Conservation (phyloP, 2,888 invertebrate species). For the Hemithea aestivaria region DNA sequence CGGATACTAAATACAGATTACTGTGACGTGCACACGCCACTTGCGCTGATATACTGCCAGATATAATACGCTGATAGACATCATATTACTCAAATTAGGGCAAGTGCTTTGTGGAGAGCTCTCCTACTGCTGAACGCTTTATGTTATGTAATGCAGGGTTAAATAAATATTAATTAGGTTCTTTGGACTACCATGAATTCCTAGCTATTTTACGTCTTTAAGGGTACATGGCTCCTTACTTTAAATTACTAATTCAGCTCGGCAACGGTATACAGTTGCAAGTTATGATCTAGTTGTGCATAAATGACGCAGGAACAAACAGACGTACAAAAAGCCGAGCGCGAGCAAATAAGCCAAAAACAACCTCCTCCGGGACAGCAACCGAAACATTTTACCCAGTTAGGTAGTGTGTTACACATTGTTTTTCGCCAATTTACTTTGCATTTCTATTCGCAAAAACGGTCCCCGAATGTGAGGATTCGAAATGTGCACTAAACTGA, state of each 20-base stretch:
- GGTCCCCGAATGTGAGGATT: slow-evolving; percentile 3
- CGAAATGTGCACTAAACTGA: slow-evolving; percentile 2
- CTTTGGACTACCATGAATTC: too few species aligned
- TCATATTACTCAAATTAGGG: too few species aligned
- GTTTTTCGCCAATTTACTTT: slow-evolving; percentile 31
- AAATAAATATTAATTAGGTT: too few species aligned
- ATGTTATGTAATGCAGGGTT: too few species aligned
- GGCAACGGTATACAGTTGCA: too few species aligned
- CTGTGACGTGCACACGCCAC: slow-evolving; percentile 29
- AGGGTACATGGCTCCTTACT: too few species aligned
- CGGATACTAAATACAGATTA: slow-evolving; percentile 44
- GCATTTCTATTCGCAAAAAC: slow-evolving; percentile 23
- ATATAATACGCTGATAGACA: slow-evolving; percentile 8
- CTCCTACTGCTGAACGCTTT: too few species aligned
- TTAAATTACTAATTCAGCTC: too few species aligned
- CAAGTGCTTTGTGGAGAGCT: too few species aligned
- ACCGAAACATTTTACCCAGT: slow-evolving; percentile 21
- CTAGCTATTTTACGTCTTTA: too few species aligned
- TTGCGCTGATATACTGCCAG: slow-evolving; percentile 16
- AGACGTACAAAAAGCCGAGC: slow-evolving; percentile 22
- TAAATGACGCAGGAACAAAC: slow-evolving; percentile 19
- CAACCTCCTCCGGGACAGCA: slow-evolving; percentile 18
- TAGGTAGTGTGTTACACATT: slow-evolving; percentile 23
- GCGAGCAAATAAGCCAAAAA: slow-evolving; percentile 26
- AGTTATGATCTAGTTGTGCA: slow-evolving; percentile 11